Evolutionary conservation across 2,888 invertebrate genomes (phyloP).

Genomic region (Clivina fossor): DNA sequence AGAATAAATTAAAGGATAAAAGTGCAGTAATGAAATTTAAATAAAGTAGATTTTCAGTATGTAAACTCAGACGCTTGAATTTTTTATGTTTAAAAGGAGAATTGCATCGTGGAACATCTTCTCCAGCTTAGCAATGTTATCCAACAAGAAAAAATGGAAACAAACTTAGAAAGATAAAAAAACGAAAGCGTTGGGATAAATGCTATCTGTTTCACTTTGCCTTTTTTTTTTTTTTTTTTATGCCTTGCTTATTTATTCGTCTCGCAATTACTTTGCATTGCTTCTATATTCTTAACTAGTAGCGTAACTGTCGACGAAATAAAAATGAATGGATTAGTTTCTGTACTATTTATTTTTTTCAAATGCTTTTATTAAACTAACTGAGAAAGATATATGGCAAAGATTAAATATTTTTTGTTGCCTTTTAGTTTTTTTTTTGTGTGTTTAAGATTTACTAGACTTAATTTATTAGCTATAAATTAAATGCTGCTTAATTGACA

Average conservation of each 20-base stretch:
- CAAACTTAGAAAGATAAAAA: too few relatives aligned
- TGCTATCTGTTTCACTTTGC: constrained; percentile 17
- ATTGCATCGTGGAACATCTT: constrained; percentile 18
- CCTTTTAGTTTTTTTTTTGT: too few relatives aligned
- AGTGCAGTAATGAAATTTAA: constrained; percentile 19
- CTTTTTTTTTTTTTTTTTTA: constrained; percentile 4
- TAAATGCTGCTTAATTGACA: too few relatives aligned
- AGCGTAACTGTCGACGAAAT: constrained; percentile 3
- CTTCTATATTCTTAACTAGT: constrained; percentile 17
- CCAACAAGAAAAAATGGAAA: constrained; percentile 12
- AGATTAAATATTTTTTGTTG: too few relatives aligned
- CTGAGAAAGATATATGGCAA: too few relatives aligned
- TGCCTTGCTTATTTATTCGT: too few relatives aligned
- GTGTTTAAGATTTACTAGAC: too few relatives aligned
- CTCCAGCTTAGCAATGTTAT: constrained; percentile 17
- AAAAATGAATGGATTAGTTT: constrained; percentile 14
- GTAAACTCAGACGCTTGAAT: constrained; percentile 19
- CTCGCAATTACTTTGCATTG: constrained; percentile 24
- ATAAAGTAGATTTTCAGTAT: constrained; percentile 7
- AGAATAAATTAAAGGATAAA: too few relatives aligned
- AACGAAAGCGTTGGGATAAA: constrained; percentile 8
- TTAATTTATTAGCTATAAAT: too few relatives aligned
- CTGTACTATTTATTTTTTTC: constrained; percentile 7
- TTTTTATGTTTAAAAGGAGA: constrained; percentile 15
- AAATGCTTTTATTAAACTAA: too few relatives aligned